phyloP scores from a whole-genome alignment of 1,140 invertebrate genomes.

The Fopius arisanus region DNA sequence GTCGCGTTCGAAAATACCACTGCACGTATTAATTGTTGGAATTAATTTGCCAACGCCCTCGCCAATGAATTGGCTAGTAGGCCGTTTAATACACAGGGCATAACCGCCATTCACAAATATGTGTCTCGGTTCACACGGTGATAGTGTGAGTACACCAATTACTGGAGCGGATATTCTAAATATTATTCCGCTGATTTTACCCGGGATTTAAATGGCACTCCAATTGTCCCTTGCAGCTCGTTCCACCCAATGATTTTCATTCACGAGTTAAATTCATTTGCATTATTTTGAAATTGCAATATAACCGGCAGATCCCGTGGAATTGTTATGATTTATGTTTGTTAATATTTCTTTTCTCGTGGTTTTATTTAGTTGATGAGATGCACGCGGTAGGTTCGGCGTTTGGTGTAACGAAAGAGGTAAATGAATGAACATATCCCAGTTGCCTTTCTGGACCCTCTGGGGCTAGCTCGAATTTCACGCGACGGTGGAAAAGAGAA shows the following conservation, averaged over 20 bases:
- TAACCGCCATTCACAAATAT: background rate
- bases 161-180: conserved; percentile 9
- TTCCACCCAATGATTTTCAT: conserved; percentile 13
- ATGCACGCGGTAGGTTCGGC: conserved; percentile 52
- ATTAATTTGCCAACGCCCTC: conserved; percentile 45
- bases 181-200: conserved; percentile 20
- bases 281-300: background rate
- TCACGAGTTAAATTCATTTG: background rate
- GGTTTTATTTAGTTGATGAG: conserved; percentile 39
- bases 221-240: conserved; percentile 7
- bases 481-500: background rate
- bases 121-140: too few species aligned
- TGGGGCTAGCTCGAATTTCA: background rate
- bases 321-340: background rate
- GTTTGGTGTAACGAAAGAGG: conserved; percentile 34
- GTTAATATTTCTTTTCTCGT: background rate
- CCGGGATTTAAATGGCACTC: conserved; percentile 5
- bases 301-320: background rate
- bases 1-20: conserved; percentile 23
- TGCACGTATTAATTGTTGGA: conserved; percentile 54
- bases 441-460: background rate
- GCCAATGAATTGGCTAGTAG: background rate
- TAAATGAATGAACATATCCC: conserved; percentile 47
- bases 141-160: background rate
- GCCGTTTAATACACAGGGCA: background rate